A percentile compares a stretch with the other conserved stretches of the same genome.
These are phyloP conservation scores for Sepioteuthis lessoniana DNA, from an alignment of 2,888 invertebrate genomes.

Conservation along the genomic window DNA sequence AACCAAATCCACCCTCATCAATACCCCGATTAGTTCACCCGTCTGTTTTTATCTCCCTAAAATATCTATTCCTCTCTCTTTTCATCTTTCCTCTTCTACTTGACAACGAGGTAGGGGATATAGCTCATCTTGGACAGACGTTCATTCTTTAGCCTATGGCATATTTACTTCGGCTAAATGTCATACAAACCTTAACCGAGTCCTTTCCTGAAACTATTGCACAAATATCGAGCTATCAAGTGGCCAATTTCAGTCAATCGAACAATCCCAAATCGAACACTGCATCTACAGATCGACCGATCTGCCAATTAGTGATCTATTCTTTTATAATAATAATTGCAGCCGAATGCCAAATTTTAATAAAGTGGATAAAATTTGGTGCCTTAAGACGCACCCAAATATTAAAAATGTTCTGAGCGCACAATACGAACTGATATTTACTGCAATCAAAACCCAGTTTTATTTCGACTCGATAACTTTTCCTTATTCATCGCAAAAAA, in stretches of 20 bases:
- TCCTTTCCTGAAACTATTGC: background rate
- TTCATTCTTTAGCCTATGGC: background rate
- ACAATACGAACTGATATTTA: background rate
- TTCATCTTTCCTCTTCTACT: background rate
- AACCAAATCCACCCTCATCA: background rate
- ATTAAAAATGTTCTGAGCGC: background rate
- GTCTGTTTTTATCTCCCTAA: background rate
- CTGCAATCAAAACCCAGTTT: background rate
- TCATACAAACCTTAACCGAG: background rate
- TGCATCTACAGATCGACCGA: background rate
- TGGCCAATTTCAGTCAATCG: background rate
- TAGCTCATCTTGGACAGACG: background rate
- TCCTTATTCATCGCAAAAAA: background rate
- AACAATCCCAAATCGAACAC: background rate
- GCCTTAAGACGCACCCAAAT: background rate
- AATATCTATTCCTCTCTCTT: background rate
- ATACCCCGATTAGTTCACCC: background rate
- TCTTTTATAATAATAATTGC: background rate
- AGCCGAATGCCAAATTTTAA: background rate
- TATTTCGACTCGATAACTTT: background rate
- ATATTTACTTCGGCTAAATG: background rate
- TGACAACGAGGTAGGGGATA: background rate
- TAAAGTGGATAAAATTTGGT: background rate
- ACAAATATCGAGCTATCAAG: slow-evolving; percentile 10
- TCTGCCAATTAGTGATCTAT: background rate